phyloP scores from a whole-genome alignment of 2,888 invertebrate species.

The Parthenolecanium corni region DNA sequence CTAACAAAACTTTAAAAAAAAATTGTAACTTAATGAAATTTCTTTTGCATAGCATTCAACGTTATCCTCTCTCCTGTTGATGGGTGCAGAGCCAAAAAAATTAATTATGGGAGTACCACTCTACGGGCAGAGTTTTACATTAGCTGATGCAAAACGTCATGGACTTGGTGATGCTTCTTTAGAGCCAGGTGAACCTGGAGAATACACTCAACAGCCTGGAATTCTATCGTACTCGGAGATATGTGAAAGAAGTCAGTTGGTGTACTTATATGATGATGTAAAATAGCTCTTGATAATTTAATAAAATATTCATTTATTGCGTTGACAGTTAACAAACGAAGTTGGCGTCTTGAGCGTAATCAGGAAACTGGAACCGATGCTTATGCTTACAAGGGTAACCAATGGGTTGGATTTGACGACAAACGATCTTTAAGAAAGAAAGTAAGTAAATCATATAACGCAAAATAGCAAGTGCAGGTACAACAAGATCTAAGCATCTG shows the following conservation, averaged over 20 bases:
- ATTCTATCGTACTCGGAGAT: constrained; percentile 64
- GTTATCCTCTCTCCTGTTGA: constrained; percentile 18
- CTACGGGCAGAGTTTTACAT: constrained; percentile 74
- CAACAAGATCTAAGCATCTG: too few relatives aligned
- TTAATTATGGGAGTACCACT: constrained; percentile 70
- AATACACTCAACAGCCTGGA: constrained; percentile 56
- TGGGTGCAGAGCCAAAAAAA: constrained; percentile 65
- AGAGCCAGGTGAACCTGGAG: constrained; percentile 50
- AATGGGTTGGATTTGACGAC: constrained; percentile 87
- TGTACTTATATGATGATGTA: not conserved
- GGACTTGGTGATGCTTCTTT: constrained; percentile 52
- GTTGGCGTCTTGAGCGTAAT: constrained; percentile 52
- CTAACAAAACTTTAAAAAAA: too few relatives aligned
- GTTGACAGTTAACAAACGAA: not conserved
- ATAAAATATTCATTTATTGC: too few relatives aligned
- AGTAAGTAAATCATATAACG: too few relatives aligned
- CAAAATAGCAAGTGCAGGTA: too few relatives aligned
- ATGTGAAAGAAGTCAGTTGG: constrained; percentile 37
- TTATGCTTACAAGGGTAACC: constrained; percentile 63
- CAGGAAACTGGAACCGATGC: constrained; percentile 53
- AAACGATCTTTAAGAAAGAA: constrained; percentile 61
- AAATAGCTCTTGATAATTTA: not conserved
- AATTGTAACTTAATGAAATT: too few relatives aligned
- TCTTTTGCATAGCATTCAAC: constrained; percentile 30
- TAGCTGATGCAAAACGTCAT: constrained; percentile 38